A percentile compares a stretch with the other conserved stretches of the same genome.
These are phyloP conservation scores for Dioctria linearis DNA, from an alignment of 2,888 invertebrate genomes.

Conservation along the genomic window DNA sequence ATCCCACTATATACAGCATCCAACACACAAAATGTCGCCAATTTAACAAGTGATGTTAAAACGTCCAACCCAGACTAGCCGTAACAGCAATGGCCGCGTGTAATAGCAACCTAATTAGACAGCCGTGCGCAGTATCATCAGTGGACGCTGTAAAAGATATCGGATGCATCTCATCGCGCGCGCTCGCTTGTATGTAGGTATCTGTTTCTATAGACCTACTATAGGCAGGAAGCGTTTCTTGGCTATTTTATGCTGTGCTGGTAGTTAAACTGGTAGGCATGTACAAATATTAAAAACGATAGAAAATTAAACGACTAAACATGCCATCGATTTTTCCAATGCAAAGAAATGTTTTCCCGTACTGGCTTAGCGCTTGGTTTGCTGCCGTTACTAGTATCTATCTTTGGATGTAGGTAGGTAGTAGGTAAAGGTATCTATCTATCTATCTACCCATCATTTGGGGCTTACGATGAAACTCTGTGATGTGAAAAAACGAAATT, in stretches of 20 bases:
- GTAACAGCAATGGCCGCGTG: conserved; percentile 48
- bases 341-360: background rate
- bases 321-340: conserved; percentile 42
- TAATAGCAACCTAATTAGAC: conserved; percentile 52
- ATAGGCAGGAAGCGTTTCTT: background rate
- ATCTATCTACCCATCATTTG: background rate
- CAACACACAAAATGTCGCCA: conserved; percentile 48
- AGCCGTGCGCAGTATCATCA: conserved; percentile 45
- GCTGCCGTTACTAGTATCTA: conserved; percentile 13
- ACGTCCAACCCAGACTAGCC: conserved; percentile 45
- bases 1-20: conserved; percentile 43
- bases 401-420: conserved; percentile 6
- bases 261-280: conserved; percentile 38
- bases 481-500: no score
- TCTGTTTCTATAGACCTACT: conserved; percentile 14
- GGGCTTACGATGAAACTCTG: no score
- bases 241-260: background rate
- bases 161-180: conserved; percentile 5
- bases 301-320: conserved; percentile 41
- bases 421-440: conserved; percentile 13
- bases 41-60: conserved; percentile 44
- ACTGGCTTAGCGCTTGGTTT: background rate
- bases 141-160: conserved; percentile 39
- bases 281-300: conserved; percentile 49
- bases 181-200: background rate